Evolutionary conservation across 2,888 invertebrate genomes (phyloP).

Genomic region (Digitonthophagus gazella): DNA sequence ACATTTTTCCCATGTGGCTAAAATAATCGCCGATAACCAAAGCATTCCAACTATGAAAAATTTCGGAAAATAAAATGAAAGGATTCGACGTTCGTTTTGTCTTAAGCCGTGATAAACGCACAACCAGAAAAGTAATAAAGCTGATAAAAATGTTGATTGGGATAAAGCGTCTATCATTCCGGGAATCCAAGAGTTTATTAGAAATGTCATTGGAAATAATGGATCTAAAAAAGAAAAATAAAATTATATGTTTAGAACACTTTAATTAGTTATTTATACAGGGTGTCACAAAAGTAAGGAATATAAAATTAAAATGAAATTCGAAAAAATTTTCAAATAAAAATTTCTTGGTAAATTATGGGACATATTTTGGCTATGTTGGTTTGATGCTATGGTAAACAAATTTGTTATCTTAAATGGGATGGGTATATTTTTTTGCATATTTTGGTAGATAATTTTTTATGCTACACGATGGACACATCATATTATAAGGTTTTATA

Average conservation of each 20-base stretch:
- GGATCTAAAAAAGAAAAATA: constrained; percentile 69
- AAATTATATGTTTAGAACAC: background rate
- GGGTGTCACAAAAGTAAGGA: no score
- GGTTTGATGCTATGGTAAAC: no score
- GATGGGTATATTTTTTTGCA: no score
- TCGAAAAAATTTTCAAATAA: background rate
- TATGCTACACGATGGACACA: no score
- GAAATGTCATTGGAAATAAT: constrained; percentile 85
- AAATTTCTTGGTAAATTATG: no score
- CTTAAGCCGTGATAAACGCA: constrained; percentile 93
- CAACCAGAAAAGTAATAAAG: constrained; percentile 89
- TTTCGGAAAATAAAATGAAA: constrained; percentile 90
- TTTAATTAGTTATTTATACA: background rate
- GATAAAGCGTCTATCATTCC: constrained; percentile 89
- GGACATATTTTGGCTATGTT: no score
- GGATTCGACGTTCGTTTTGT: constrained; percentile 84
- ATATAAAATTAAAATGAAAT: no score
- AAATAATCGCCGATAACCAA: constrained; percentile 81
- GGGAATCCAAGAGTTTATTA: constrained; percentile 85
- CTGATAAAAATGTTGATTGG: constrained; percentile 86
- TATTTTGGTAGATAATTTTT: no score
- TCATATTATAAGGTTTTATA: no score
- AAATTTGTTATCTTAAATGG: no score
- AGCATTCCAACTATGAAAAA: constrained; percentile 79
- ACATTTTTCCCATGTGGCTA: constrained; percentile 88